Conservation (phyloP, 2,113 vertebrate genomes). For the Tragelaphus imberbis region DNA sequence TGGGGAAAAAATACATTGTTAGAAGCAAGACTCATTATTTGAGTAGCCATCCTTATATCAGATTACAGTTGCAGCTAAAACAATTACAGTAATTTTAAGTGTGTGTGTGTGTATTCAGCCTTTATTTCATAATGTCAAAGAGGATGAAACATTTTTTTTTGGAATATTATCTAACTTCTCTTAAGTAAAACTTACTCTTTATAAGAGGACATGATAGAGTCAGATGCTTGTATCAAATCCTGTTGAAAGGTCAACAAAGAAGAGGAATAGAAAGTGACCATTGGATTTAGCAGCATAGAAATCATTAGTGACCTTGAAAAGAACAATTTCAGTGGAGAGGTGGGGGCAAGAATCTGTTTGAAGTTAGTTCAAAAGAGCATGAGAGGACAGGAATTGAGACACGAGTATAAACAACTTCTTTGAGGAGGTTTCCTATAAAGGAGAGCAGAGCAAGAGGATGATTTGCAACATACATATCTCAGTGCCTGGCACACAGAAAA, state of each 20-base stretch:
- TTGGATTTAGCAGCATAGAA: not conserved
- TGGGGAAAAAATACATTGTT: not conserved
- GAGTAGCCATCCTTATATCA: not conserved
- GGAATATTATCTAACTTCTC: not conserved
- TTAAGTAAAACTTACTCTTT: not conserved
- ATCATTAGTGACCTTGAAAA: conserved; percentile 16
- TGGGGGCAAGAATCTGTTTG: conserved; percentile 13
- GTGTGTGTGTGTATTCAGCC: not conserved
- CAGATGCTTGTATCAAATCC: not conserved
- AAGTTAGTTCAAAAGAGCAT: conserved; percentile 27
- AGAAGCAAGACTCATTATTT: not conserved
- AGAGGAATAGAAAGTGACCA: not conserved
- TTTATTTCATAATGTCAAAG: not conserved
- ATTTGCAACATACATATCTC: not conserved
- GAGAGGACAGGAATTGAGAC: not conserved
- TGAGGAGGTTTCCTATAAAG: not conserved
- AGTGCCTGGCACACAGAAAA: not conserved
- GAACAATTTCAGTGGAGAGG: not conserved
- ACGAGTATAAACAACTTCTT: not conserved
- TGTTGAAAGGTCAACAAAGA: not conserved
- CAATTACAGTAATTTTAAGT: not conserved
- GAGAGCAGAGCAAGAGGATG: not conserved
- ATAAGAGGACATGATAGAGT: not conserved
- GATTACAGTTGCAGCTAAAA: not conserved
- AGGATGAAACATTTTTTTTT: not conserved